Evolutionary conservation across 2,888 invertebrate genomes (phyloP), one percentile per base, ranked within the genome.

Genomic region (Sycophila texana): DNA sequence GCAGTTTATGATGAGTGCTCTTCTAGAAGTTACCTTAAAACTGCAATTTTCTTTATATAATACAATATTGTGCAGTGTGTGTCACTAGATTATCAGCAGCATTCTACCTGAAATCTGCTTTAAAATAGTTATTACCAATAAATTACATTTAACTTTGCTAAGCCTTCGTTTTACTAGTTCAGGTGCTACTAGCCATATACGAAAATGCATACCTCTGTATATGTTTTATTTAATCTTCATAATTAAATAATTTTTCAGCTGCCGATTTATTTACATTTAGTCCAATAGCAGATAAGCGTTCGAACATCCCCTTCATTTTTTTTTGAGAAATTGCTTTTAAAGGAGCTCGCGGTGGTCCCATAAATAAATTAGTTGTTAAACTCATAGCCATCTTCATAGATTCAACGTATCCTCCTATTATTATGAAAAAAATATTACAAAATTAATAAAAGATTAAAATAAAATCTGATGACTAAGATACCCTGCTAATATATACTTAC

Each of bases 361-460:
- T 91, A 14, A 14, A 18, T 18, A 79, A 39, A 80, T 93, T 91
- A 30, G 95, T 91, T 0, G 93, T 92, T 7, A 93, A 86, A 83
- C 92, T 91, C 94, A 94, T 95, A 1, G 94, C 94, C 10, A 91
- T 91, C 89, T 95, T 95, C 94, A 95, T 94, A 22, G 93, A 92
- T 4, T 94, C 92, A 14, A 95, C 94, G 94, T 94, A 95, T 10
- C 91, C 87, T 79, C 94, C 94, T 94, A 86, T 51, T 39, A 39
- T 39, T 39, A 39, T 60, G 12, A 39, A 39, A 39, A 7, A 7
- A 39, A 39, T 39, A 7, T 39, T 39, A 39, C 26, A 26, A 26
- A 26, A 26, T 26, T 26, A 26, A 26, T 26, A 26, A 26, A 26
- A 26, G 2, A 26, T 26, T 1, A 3, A 26, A 26, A 26, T 26